phyloP scores from a whole-genome alignment of 1,140 invertebrate species.

The Cephus cinctus region DNA sequence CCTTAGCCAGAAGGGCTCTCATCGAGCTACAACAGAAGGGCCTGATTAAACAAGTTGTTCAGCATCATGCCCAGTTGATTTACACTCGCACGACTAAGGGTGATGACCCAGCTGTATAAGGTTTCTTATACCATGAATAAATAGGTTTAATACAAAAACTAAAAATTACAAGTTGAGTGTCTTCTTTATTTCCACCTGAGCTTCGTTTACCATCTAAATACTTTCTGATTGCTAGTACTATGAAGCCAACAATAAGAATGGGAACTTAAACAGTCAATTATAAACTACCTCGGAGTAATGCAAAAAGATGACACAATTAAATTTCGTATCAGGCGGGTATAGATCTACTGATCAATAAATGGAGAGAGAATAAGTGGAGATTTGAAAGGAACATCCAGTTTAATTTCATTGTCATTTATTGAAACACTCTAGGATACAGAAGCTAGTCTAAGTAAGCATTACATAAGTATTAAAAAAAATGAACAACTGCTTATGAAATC shows the following conservation, averaged over 20 bases:
- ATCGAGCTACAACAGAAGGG: slow-evolving; percentile 92
- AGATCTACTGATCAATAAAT: too few relatives aligned
- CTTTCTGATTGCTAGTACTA: too few relatives aligned
- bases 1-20: slow-evolving; percentile 91
- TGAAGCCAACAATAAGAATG: too few relatives aligned
- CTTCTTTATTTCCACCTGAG: not conserved
- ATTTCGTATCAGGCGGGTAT: too few relatives aligned
- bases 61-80: slow-evolving; percentile 96
- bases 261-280: too few relatives aligned
- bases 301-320: too few relatives aligned
- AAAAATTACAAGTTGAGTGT: not conserved
- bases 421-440: slow-evolving; percentile 53
- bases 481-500: slow-evolving; percentile 52
- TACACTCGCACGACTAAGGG: slow-evolving; percentile 96
- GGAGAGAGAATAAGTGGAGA: too few relatives aligned
- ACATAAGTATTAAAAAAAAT: slow-evolving; percentile 44
- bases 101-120: slow-evolving; percentile 69
- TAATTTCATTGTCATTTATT: slow-evolving; percentile 52
- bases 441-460: slow-evolving; percentile 53
- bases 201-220: too few relatives aligned
- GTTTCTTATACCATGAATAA: slow-evolving; percentile 26
- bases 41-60: slow-evolving; percentile 93
- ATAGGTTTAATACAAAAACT: slow-evolving; percentile 40
- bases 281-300: too few relatives aligned
- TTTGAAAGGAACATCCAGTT: too few relatives aligned